A percentile compares a stretch with the other conserved stretches of the same genome.
These are phyloP conservation scores for Neoascia interrupta DNA, from an alignment of 2,888 invertebrate species.

Conservation along the genomic window DNA sequence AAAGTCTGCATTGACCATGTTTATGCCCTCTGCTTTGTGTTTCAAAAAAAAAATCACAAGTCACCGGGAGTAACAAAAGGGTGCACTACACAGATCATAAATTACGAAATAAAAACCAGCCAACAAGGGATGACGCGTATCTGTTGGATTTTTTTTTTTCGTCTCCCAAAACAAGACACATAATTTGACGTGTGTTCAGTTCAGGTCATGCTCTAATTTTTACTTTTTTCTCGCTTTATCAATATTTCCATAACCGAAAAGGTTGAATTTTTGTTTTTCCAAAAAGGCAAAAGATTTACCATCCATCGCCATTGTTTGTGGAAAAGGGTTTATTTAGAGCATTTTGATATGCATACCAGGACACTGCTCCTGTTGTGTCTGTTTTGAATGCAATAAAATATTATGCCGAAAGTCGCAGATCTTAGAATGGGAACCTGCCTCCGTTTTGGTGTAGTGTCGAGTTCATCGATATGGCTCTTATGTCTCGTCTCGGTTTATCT, in stretches of 20 bases:
- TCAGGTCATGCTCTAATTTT: constrained; percentile 68
- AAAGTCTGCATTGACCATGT: constrained; percentile 41
- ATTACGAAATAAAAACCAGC: constrained; percentile 38
- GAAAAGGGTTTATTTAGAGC: constrained; percentile 66
- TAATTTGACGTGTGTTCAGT: constrained; percentile 59
- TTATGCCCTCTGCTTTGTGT: constrained; percentile 16
- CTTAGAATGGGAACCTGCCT: constrained; percentile 55
- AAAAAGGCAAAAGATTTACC: constrained; percentile 8
- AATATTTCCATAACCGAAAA: constrained; percentile 59
- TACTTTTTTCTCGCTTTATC: constrained; percentile 56
- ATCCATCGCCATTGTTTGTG: constrained; percentile 48
- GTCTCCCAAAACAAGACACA: constrained; percentile 9
- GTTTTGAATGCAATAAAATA: constrained; percentile 59
- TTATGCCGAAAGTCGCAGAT: constrained; percentile 32
- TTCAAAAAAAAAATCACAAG: constrained; percentile 18
- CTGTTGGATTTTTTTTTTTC: constrained; percentile 18
- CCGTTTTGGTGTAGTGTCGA: constrained; percentile 37
- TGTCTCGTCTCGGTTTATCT: constrained; percentile 53
- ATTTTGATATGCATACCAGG: constrained; percentile 69
- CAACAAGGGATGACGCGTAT: constrained; percentile 36
- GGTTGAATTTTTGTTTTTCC: constrained; percentile 29
- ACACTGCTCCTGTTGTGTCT: constrained; percentile 59
- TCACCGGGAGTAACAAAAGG: constrained; percentile 30
- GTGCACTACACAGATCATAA: constrained; percentile 45
- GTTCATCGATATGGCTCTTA: too few relatives aligned